These are phyloP conservation scores for Peucedramus taeniatus DNA, from an alignment of 2,113 vertebrate genomes.

Conservation along the genomic window DNA sequence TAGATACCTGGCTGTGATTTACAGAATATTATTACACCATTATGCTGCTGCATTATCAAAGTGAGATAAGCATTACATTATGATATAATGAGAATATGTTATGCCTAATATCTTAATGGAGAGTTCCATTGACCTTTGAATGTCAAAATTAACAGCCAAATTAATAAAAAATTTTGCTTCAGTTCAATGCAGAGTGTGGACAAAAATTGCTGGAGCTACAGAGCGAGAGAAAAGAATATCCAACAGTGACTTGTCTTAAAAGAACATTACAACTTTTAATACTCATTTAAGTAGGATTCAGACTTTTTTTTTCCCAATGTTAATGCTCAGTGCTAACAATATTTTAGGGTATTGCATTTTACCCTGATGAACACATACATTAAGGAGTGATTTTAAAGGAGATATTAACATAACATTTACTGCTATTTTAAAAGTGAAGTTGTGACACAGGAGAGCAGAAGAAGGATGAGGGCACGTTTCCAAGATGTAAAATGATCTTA, in stretches of 20 bases:
- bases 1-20: background rate
- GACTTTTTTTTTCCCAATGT: background rate
- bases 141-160: background rate
- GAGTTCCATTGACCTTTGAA: background rate
- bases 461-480: background rate
- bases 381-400: background rate
- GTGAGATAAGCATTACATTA: background rate
- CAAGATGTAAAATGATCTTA: background rate
- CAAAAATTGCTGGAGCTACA: background rate
- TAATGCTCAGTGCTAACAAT: background rate
- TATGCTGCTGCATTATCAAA: background rate
- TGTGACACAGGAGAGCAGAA: background rate
- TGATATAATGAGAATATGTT: background rate
- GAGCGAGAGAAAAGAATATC: background rate
- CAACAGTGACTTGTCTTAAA: background rate
- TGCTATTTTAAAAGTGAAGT: background rate
- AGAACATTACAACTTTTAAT: background rate
- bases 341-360: background rate
- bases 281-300: background rate
- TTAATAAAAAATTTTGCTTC: background rate
- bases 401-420: background rate
- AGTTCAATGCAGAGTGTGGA: background rate
- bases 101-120: background rate
- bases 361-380: background rate
- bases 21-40: background rate